Percentiles rank a stretch among this genome's conserved stretches.
Evolutionary conservation across 1,140 invertebrate species (phyloP).

Genomic region (Carposina sasakii): DNA sequence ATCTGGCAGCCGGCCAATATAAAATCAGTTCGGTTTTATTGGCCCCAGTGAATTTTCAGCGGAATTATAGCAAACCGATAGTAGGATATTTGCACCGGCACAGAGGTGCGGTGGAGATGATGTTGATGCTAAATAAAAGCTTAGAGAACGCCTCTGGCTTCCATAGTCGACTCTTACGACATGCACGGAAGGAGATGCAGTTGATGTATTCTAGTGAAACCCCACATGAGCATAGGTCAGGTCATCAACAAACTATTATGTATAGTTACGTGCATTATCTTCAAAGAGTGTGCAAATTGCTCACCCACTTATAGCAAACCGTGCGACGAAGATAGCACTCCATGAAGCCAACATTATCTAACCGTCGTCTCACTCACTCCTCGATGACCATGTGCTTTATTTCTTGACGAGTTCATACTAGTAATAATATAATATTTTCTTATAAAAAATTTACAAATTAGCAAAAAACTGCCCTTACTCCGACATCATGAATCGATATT

Average conservation of each 20-base stretch:
- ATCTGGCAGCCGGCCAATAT: neutral
- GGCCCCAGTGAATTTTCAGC: constrained; percentile 2
- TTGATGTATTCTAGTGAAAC: neutral
- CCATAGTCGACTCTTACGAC: neutral
- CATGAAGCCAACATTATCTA: no score
- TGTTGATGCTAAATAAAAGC: neutral
- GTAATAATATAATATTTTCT: no score
- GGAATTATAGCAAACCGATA: constrained; percentile 1
- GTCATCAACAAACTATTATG: neutral
- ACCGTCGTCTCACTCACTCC: no score
- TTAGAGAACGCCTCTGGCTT: neutral
- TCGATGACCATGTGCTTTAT: no score
- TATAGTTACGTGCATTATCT: no score
- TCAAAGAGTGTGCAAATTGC: no score
- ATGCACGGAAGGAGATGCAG: neutral
- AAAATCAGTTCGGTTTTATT: neutral
- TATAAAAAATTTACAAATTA: no score
- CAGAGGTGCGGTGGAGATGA: neutral
- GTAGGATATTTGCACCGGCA: neutral
- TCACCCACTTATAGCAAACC: no score
- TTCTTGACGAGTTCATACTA: no score
- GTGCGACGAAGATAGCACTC: no score
- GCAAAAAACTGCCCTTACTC: no score
- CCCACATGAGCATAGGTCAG: neutral
- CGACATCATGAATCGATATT: no score